A percentile compares a stretch with the other conserved stretches of the same genome.
These are phyloP conservation scores for Mantis religiosa DNA, from an alignment of 2,888 invertebrate genomes.

Conservation along the genomic window DNA sequence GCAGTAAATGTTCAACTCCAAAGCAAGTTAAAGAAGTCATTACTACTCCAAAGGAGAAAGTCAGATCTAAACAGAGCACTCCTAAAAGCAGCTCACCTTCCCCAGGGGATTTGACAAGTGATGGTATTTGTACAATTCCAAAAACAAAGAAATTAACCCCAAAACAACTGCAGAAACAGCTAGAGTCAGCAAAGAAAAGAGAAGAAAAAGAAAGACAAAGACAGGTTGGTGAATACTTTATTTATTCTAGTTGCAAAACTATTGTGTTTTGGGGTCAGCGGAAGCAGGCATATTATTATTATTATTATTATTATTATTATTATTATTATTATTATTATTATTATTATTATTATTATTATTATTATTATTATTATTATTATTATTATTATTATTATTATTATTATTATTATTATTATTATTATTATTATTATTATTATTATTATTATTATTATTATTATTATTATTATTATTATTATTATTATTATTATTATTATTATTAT, in stretches of 20 bases:
- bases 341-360: no score
- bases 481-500: no score
- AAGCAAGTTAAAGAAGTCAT: neutral
- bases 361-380: no score
- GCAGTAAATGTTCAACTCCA: neutral
- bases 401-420: no score
- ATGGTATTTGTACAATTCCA: conserved; percentile 22
- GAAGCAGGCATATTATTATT: no score
- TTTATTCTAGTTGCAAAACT: neutral
- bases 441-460: no score
- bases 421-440: no score
- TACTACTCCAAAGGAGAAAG: neutral
- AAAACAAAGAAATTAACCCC: conserved; percentile 41
- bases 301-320: no score
- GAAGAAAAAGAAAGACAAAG: conserved; percentile 52
- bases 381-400: no score
- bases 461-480: no score
- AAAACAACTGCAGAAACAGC: conserved; percentile 51
- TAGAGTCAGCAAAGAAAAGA: conserved; percentile 54
- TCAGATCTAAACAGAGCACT: neutral
- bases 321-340: no score
- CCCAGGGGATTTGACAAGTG: neutral
- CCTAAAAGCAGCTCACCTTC: neutral
- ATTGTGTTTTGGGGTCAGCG: no score
- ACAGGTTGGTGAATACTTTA: conserved; percentile 40